phyloP scores from a whole-genome alignment of 2,797 vertebrate genomes.

The Catharus ustulatus region DNA sequence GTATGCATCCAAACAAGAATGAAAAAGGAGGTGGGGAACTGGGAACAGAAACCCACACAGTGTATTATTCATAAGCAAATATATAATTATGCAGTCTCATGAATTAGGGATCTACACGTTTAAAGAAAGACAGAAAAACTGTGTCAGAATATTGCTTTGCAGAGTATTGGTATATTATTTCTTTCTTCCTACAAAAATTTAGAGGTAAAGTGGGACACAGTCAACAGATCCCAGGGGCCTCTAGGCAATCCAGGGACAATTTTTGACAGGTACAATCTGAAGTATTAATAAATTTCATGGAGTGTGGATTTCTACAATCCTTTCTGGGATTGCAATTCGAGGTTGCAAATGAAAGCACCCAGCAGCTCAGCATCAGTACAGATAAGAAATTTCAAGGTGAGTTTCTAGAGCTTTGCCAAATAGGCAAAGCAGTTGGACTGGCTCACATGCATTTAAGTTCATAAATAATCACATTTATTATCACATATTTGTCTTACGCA shows the following conservation, averaged over 20 bases:
- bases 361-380: neutral
- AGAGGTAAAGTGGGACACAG: conserved; percentile 1
- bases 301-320: neutral
- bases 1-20: conserved; percentile 25
- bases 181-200: neutral
- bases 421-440: neutral
- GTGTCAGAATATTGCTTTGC: neutral
- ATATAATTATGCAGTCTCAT: conserved; percentile 62
- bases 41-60: conserved; percentile 35
- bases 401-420: neutral
- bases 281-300: conserved; percentile 33
- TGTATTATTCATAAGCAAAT: conserved; percentile 53
- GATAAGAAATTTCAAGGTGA: conserved; percentile 9
- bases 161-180: neutral
- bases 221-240: neutral
- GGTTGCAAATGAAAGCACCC: neutral
- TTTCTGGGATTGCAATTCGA: neutral
- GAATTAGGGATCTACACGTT: conserved; percentile 40
- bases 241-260: neutral
- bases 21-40: conserved; percentile 21
- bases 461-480: neutral
- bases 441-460: neutral
- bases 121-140: conserved; percentile 19
- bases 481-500: neutral
- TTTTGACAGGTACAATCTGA: conserved; percentile 10